Base-by-base conservation (phyloP, 2,797 vertebrate genomes). In the Numenius phaeopus region DNA sequence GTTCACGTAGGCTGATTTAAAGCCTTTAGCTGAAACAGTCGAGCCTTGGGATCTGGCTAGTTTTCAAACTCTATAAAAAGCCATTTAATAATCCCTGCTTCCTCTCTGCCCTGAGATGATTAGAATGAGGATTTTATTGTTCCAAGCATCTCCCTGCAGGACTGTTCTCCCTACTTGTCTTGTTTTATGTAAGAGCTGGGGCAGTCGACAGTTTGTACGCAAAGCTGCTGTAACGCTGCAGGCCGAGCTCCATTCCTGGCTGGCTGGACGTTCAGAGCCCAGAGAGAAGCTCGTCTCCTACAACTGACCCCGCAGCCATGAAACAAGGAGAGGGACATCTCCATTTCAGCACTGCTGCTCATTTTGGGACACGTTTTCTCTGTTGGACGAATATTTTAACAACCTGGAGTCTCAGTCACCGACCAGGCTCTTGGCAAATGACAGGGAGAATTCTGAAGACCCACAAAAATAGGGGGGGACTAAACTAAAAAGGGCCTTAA, bases 41-140 rank as follows among this genome's bases (percentile, higher is more conserved):
- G 2, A 92, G 62, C 78, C 81, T 49, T 47, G 20, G 44, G 30
- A 88, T 83, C 62, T 94, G 86, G 79, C 62, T 59, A 44, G 62
- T 69, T 91, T 71, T 94, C 81, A 94, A 89, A 29, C 88, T 21
- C 90, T 97, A 77, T 83, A 94, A 94, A 96, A 97, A 95, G 40
- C 27, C 58, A 27, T 88, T 88, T 94, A 93, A 96, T 94, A 96
- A 90, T 83, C 62, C 34, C 49, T 30, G 19, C 42, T 90, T 61
- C 7, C 7, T 52, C 23, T 89, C 26, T 75, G 23, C 29, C 55
- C 47, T 10, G 47, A 50, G 52, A 85, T 71, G 18, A 94, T 86
- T 66, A 73, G 22, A 90, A 87, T 79, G 57, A 92, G 44, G n/a
- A 91, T 83, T 96, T 87, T 40, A 58, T 89, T 71, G 34, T 83